Base-by-base conservation (phyloP, 2,888 invertebrate genomes). In the Drosophila neotestacea region DNA sequence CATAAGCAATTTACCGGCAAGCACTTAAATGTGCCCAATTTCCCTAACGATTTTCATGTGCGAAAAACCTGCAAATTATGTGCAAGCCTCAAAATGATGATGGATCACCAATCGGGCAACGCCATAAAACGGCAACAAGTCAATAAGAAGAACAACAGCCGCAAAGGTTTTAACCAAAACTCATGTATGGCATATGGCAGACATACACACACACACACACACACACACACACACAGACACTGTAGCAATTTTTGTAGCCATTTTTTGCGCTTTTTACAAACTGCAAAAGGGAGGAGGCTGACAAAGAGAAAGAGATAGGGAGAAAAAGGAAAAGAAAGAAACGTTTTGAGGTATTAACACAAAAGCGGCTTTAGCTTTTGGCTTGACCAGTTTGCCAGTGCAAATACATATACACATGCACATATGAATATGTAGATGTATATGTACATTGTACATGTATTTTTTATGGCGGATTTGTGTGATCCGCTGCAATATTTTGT, bases 71-170 rank as follows among this genome's bases (percentile, higher is more conserved):
- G 83, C 79, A 85, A 85, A 85, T 85, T 88, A 88, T 80, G 75
- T 61, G 67, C 48, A 66, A 70, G 55, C 81, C 66, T 48, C 65
- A 59, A 80, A 89, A 92, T 88, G 86, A 92, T 92, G 92, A 92
- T 92, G 92, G 92, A 92, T 92, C 91, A 92, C 92, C 92, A 92
- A 92, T 92, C 90, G 91, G 79, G 85, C 80, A 89, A 89, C 87
- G 90, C 90, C 90, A 91, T 89, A 86, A 90, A 85, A 72, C 63
- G 87, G 86, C 82, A 84, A 84, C 75, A 80, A 81, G 86, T 85
- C 85, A 85, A 88, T 85, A 85, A 83, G 79, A 50, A 36, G 50
- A 78, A 80, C 77, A 77, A 67, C 70, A 51, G 78, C 71, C 59
- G 61, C 62, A 70, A 46, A 72, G 76, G 68, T 61, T 75, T 71